A percentile compares a stretch with the other conserved stretches of the same genome.
Conservation (phyloP, 2,113 vertebrate species). For the Sorex araneus region DNA sequence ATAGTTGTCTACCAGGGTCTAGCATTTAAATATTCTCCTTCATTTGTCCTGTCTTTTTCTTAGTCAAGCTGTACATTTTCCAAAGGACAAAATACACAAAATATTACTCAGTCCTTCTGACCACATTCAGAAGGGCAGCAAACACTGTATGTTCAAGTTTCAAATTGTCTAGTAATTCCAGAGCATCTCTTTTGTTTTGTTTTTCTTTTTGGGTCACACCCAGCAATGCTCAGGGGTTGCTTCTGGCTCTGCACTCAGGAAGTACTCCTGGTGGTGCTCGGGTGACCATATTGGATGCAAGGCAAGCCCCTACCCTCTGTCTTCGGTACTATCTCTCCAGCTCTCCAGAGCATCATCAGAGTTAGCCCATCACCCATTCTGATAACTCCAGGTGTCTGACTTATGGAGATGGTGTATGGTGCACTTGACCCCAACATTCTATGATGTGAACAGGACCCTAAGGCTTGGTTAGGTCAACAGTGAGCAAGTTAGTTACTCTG, state of each 20-base stretch:
- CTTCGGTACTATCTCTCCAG: too few relatives aligned
- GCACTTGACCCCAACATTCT: background rate
- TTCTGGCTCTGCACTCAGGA: too few relatives aligned
- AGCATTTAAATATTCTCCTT: background rate
- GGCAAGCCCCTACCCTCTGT: too few relatives aligned
- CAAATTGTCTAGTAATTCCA: background rate
- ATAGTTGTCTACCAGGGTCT: background rate
- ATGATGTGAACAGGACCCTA: background rate
- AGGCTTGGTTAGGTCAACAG: background rate
- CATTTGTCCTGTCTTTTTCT: background rate
- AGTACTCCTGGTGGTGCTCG: too few relatives aligned
- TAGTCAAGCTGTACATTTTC: conserved; percentile 3
- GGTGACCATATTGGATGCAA: too few relatives aligned
- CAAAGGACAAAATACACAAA: background rate
- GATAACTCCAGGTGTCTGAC: background rate
- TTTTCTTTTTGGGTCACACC: too few relatives aligned
- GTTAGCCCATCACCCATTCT: background rate
- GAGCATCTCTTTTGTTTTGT: too few relatives aligned
- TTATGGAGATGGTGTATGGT: background rate
- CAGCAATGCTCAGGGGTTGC: too few relatives aligned
- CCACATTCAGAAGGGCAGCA: background rate
- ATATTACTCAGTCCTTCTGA: background rate
- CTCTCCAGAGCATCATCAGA: too few relatives aligned
- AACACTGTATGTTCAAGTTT: background rate
- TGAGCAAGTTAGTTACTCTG: background rate